phyloP scores from a whole-genome alignment of 2,113 vertebrate genomes.

The Platysteira castanea region DNA sequence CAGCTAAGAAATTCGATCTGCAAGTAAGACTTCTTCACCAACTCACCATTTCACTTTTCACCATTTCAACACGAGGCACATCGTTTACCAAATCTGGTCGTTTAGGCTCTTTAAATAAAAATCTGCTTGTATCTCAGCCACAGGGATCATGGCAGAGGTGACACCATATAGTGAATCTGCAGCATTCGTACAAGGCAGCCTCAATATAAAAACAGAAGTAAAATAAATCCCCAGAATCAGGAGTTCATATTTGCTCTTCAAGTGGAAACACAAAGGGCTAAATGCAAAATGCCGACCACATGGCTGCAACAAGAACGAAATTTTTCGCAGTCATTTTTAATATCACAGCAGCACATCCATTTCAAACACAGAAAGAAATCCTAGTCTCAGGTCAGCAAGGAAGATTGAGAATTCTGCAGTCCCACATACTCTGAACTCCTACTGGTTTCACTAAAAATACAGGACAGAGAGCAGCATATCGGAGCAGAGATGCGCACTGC shows the following conservation, averaged over 20 bases:
- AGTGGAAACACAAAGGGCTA: not conserved
- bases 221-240: not conserved
- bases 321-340: not conserved
- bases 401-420: not conserved
- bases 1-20: conserved; percentile 40
- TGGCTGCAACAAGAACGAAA: not conserved
- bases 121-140: not conserved
- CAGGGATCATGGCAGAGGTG: not conserved
- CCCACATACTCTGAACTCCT: not conserved
- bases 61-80: not conserved
- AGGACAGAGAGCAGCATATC: conserved; percentile 3
- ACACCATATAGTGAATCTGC: not conserved
- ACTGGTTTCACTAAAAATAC: conserved; percentile 31
- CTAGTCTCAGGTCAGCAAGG: not conserved
- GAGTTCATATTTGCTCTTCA: not conserved
- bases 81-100: not conserved
- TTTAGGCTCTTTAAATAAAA: not conserved
- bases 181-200: not conserved
- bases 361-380: not conserved
- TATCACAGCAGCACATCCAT: not conserved
- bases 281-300: not conserved
- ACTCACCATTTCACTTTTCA: not conserved
- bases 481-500: not conserved
- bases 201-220: not conserved
- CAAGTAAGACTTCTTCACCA: not conserved